phyloP scores from a whole-genome alignment of 2,113 vertebrate genomes.

The Perognathus longimembris region DNA sequence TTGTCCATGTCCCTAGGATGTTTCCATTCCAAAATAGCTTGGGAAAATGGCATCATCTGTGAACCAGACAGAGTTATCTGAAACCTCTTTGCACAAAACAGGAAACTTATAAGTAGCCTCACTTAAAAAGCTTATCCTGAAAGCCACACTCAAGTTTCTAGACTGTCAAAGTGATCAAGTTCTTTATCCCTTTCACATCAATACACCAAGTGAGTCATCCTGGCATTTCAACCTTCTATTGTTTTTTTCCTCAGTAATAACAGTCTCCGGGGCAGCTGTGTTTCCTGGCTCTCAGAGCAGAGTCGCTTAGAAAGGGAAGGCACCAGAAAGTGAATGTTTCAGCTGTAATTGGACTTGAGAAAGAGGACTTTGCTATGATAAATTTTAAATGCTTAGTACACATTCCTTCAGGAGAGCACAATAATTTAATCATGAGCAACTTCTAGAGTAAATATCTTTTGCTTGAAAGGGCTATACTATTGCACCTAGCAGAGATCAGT shows the following conservation, averaged over 20 bases:
- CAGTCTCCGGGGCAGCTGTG: background rate
- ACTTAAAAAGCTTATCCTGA: background rate
- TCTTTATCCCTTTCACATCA: background rate
- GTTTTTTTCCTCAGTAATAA: background rate
- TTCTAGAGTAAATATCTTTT: background rate
- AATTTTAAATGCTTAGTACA: background rate
- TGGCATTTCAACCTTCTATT: background rate
- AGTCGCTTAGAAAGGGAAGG: background rate
- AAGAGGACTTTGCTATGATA: background rate
- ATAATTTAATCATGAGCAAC: background rate
- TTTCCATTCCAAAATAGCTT: background rate
- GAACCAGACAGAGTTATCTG: background rate
- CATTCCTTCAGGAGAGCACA: background rate
- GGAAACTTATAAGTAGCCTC: background rate
- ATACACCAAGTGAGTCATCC: background rate
- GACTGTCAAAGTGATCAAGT: background rate
- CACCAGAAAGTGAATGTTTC: background rate
- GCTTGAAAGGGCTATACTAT: background rate
- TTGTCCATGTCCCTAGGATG: background rate
- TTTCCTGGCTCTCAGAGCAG: conserved; percentile 8
- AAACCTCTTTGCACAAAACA: background rate
- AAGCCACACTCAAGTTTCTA: background rate
- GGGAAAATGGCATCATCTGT: background rate
- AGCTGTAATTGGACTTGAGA: conserved; percentile 16
- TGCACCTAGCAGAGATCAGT: background rate